These are phyloP conservation scores for Montipora cactus DNA, from an alignment of 64 coral and sea anemone species.

Conservation along the genomic window DNA sequence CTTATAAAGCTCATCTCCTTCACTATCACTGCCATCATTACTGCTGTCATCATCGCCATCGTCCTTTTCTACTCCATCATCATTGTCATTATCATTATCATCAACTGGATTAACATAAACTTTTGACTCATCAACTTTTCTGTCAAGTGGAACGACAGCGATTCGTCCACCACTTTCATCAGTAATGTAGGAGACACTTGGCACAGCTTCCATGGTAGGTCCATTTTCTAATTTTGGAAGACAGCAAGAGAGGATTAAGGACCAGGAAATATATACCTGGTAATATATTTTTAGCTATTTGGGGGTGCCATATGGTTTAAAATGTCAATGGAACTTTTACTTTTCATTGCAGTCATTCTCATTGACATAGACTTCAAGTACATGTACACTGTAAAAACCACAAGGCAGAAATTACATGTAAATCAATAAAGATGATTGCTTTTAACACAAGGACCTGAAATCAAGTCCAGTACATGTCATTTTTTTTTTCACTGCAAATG, in stretches of 20 bases:
- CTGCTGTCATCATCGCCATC: neutral
- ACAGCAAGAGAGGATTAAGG: neutral
- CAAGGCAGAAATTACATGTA: too few relatives aligned
- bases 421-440: too few relatives aligned
- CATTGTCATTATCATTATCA: neutral
- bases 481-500: too few relatives aligned
- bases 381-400: too few relatives aligned
- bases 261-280: neutral
- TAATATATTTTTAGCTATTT: neutral
- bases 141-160: slow-evolving; percentile 24
- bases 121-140: slow-evolving; percentile 10
- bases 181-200: slow-evolving; percentile 25
- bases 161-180: slow-evolving; percentile 25
- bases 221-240: slow-evolving; percentile 41
- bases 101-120: slow-evolving; percentile 9
- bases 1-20: neutral
- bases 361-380: too few relatives aligned
- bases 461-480: too few relatives aligned
- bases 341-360: too few relatives aligned
- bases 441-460: too few relatives aligned
- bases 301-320: too few relatives aligned
- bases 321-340: too few relatives aligned
- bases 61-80: neutral
- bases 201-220: slow-evolving; percentile 41
- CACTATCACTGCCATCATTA: neutral